A percentile compares a stretch with the other conserved stretches of the same genome.
phyloP scores from a whole-genome alignment of 1,140 invertebrate species.

The Sarcophaga peregrina region DNA sequence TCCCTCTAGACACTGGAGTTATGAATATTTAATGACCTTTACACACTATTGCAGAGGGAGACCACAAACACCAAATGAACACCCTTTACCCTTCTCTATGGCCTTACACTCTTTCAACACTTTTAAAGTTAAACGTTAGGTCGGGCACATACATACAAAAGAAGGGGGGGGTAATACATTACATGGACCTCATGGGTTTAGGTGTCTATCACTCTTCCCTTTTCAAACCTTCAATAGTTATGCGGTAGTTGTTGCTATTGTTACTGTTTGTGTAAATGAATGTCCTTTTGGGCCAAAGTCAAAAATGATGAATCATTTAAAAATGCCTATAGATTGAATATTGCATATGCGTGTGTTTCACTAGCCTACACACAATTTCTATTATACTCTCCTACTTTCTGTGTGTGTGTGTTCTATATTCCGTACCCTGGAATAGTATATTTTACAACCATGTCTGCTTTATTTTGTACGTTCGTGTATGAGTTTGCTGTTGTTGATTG shows the following conservation, averaged over 20 bases:
- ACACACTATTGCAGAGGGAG: constrained; percentile 22
- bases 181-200: too few species aligned
- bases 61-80: neutral
- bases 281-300: neutral
- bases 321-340: neutral
- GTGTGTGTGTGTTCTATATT: neutral
- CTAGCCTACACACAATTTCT: neutral
- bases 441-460: neutral
- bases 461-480: neutral
- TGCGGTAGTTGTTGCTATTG: too few species aligned
- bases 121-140: too few species aligned
- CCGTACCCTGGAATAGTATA: neutral
- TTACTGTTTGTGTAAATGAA: neutral
- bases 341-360: neutral
- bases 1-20: constrained; percentile 28
- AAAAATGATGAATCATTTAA: constrained; percentile 37
- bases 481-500: neutral
- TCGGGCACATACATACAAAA: too few species aligned
- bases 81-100: neutral
- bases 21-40: constrained; percentile 41
- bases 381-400: neutral
- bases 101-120: too few species aligned
- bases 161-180: too few species aligned
- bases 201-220: too few species aligned
- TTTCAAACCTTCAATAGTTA: too few species aligned